phyloP scores from a whole-genome alignment of 53 echinoderm and acorn worm species.

The Crossaster papposus region DNA sequence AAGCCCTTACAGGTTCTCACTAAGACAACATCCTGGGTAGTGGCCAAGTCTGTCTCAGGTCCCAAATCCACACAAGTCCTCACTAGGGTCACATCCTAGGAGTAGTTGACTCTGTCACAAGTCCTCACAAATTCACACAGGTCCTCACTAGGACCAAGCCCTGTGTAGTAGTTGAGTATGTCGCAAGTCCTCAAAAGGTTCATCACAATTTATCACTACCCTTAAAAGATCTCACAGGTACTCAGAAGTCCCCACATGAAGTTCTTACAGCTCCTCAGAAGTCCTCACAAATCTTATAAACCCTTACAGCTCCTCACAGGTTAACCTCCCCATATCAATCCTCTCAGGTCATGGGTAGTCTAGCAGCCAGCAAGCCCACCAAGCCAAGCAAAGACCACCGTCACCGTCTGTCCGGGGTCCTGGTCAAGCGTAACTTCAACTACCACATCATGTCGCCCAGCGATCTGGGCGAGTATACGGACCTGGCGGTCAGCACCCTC shows the following conservation, averaged over 20 bases:
- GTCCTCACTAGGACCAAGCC: no score
- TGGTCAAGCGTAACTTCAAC: constrained; percentile 97
- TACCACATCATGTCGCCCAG: constrained; percentile 96
- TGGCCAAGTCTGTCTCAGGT: no score
- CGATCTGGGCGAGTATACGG: constrained; percentile 89
- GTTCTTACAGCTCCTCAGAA: not conserved
- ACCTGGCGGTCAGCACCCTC: constrained; percentile 87
- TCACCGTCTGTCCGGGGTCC: constrained; percentile 81
- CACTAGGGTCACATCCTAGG: no score
- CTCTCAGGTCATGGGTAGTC: constrained; percentile 88
- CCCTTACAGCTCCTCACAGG: constrained; percentile 49
- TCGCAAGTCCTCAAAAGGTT: no score
- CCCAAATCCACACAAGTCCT: no score
- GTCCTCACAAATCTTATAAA: not conserved
- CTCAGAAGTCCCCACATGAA: no score
- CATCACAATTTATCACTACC: no score
- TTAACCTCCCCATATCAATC: constrained; percentile 25
- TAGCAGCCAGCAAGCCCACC: constrained; percentile 66
- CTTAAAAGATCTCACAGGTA: no score
- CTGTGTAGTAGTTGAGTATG: no score
- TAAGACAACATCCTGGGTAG: no score
- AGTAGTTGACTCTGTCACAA: no score
- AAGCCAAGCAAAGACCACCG: constrained; percentile 68
- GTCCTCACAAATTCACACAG: no score
- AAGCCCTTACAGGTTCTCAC: not conserved